Evolutionary conservation across 2,797 vertebrate species (phyloP).

Genomic region (Trichosurus vulpecula): DNA sequence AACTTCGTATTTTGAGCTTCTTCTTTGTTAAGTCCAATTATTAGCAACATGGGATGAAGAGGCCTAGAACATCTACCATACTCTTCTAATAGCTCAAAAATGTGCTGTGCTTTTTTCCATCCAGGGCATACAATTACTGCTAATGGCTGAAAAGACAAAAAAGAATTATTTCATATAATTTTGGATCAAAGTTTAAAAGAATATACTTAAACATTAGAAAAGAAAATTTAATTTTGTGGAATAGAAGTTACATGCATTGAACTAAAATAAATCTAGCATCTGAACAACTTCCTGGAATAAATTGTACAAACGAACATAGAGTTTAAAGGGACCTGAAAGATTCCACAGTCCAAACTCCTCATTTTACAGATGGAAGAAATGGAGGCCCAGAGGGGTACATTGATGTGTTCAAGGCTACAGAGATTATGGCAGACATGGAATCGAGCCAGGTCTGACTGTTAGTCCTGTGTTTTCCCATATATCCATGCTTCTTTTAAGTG

Average conservation of each 20-base stretch:
- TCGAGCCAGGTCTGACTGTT: neutral
- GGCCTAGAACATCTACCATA: slow-evolving; percentile 66
- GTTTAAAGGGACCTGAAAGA: neutral
- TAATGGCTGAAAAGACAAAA: slow-evolving; percentile 86
- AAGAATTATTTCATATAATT: slow-evolving; percentile 17
- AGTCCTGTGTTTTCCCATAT: neutral
- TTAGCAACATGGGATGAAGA: slow-evolving; percentile 85
- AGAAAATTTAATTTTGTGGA: neutral
- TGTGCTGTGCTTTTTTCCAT: slow-evolving; percentile 90
- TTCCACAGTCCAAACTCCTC: neutral
- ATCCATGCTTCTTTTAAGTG: neutral
- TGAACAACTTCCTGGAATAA: neutral
- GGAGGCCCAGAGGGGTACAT: neutral
- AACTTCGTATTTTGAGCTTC: slow-evolving; percentile 88
- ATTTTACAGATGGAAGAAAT: neutral
- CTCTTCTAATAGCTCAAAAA: slow-evolving; percentile 87
- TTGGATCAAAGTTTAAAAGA: slow-evolving; percentile 21
- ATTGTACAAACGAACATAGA: neutral
- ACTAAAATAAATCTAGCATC: neutral
- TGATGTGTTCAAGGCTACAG: neutral
- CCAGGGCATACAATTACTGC: slow-evolving; percentile 92
- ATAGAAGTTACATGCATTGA: neutral
- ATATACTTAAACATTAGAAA: neutral
- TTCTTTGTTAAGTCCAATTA: slow-evolving; percentile 88
- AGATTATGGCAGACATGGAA: neutral